A percentile compares a stretch with the other conserved stretches of the same genome.
Conservation (phyloP, 2,113 vertebrate genomes). For the Silurus glanis region DNA sequence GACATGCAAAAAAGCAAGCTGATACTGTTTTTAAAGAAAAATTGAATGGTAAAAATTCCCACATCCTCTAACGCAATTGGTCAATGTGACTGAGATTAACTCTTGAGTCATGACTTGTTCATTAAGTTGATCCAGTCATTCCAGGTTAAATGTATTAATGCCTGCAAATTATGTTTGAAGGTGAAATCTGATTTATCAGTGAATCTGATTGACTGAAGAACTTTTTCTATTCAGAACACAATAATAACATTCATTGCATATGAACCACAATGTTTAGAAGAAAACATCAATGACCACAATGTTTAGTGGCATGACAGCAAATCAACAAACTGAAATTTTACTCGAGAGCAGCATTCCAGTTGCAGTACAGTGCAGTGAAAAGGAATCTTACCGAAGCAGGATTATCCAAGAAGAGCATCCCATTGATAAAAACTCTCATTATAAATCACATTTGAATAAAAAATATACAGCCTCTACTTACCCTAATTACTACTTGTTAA, state of each 20-base stretch:
- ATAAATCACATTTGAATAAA: neutral
- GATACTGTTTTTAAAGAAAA: neutral
- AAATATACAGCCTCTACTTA: neutral
- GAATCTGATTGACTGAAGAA: no score
- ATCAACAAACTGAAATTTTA: slow-evolving; percentile 39
- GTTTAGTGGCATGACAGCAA: slow-evolving; percentile 21
- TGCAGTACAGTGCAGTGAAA: slow-evolving; percentile 51
- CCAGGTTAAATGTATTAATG: neutral
- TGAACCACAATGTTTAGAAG: no score
- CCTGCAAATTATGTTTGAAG: neutral
- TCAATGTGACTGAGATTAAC: neutral
- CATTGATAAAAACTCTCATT: slow-evolving; percentile 23
- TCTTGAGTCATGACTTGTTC: neutral
- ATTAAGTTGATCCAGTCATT: neutral
- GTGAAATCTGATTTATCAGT: no score
- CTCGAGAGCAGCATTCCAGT: slow-evolving; percentile 49
- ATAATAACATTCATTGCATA: no score
- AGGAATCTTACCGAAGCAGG: neutral
- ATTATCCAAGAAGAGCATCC: slow-evolving; percentile 29
- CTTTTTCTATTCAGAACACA: no score
- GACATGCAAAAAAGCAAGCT: neutral
- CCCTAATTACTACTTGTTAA: neutral
- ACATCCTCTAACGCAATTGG: neutral
- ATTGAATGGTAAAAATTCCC: neutral
- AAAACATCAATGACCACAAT: neutral